Percentiles rank a stretch among this genome's conserved stretches.
phyloP scores from a whole-genome alignment of 2,888 invertebrate species.

The Lasioglossum morio region DNA sequence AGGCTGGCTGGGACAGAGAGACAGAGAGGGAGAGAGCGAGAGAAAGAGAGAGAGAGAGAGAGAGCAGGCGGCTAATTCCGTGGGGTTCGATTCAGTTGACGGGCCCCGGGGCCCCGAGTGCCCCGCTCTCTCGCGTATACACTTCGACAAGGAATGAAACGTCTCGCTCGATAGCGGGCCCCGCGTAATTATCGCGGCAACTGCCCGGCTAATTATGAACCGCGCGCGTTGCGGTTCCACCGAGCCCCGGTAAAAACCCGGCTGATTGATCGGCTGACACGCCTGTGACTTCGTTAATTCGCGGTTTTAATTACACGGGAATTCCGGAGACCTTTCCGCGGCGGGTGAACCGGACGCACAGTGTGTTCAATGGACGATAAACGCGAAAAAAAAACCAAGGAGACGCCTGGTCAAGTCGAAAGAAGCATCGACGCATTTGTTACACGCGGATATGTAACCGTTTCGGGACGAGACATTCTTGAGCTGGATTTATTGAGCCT shows the following conservation, averaged over 20 bases:
- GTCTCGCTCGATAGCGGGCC: slow-evolving; percentile 10
- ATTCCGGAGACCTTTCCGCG: slow-evolving; percentile 12
- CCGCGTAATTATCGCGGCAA: slow-evolving; percentile 31
- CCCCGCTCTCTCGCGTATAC: neutral
- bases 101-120: neutral
- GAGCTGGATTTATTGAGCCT: neutral
- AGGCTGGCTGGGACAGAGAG: slow-evolving; percentile 15
- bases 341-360: neutral
- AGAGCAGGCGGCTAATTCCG: slow-evolving; percentile 23
- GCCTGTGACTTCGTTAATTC: slow-evolving; percentile 45
- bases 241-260: slow-evolving; percentile 19
- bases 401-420: neutral
- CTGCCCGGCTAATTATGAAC: slow-evolving; percentile 42
- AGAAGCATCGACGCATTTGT: neutral
- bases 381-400: neutral
- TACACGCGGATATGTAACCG: neutral
- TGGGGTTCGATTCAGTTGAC: slow-evolving; percentile 22
- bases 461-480: neutral
- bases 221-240: neutral
- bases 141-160: slow-evolving; percentile 24
- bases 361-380: neutral
- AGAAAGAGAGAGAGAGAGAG: neutral
- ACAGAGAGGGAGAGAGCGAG: neutral
- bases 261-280: slow-evolving; percentile 52
- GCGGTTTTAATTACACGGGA: slow-evolving; percentile 38